Percentiles rank a stretch among this genome's conserved stretches.
Conservation (phyloP, 2,888 invertebrate species). For the Hyposoter dolosus region DNA sequence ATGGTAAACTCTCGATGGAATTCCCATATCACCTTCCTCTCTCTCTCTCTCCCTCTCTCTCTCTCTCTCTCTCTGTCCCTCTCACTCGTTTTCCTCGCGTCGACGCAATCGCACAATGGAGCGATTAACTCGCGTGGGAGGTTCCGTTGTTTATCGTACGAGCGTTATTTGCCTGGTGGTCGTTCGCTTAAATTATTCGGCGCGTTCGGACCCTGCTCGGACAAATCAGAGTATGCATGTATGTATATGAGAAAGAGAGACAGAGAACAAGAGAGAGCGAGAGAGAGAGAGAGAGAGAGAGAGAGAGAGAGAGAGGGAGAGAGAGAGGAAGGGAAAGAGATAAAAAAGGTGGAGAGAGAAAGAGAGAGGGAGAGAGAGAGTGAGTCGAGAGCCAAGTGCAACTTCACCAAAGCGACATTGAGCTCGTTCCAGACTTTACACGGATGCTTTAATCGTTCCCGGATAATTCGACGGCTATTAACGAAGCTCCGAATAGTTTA, state of each 20-base stretch:
- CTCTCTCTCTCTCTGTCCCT: background rate
- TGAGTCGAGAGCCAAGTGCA: conserved; percentile 36
- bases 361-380: conserved; percentile 16
- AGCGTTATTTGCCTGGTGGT: conserved; percentile 78
- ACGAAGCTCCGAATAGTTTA: conserved; percentile 62
- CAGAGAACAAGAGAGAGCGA: conserved; percentile 1
- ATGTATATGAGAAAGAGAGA: background rate
- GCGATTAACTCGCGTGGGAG: conserved; percentile 82
- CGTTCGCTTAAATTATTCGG: conserved; percentile 82
- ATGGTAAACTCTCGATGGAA: conserved; percentile 71
- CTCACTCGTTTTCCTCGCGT: conserved; percentile 71
- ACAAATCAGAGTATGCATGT: conserved; percentile 25
- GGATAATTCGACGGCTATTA: conserved; percentile 78
- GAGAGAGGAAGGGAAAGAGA: conserved; percentile 13
- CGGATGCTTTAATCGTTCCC: conserved; percentile 78
- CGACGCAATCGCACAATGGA: conserved; percentile 80
- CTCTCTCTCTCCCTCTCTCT: conserved; percentile 13
- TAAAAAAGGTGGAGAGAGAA: background rate
- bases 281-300: conserved; percentile 4
- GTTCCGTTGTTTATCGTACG: conserved; percentile 80
- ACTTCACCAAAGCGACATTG: conserved; percentile 67
- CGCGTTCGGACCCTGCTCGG: conserved; percentile 53
- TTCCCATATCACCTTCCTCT: conserved; percentile 69
- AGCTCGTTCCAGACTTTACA: conserved; percentile 77
- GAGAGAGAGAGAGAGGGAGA: conserved; percentile 6